These are phyloP conservation scores for Endomychus coccineus DNA, from an alignment of 2,888 invertebrate species.

Conservation along the genomic window DNA sequence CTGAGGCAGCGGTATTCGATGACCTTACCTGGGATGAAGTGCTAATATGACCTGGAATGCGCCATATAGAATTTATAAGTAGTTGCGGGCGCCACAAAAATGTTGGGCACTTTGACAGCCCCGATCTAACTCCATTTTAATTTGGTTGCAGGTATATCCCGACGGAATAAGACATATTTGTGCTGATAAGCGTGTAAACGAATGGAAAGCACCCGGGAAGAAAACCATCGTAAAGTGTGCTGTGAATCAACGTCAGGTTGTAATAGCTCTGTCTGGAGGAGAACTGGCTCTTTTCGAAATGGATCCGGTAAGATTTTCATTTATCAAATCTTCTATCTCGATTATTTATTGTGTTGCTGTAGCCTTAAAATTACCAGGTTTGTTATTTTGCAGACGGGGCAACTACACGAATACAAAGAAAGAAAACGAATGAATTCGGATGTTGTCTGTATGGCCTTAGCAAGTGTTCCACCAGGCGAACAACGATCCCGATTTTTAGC, in stretches of 20 bases:
- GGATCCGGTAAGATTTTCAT: conserved; percentile 77
- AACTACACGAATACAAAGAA: conserved; percentile 96
- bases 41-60: too few relatives aligned
- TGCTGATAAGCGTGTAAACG: conserved; percentile 95
- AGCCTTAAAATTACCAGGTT: too few relatives aligned
- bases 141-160: conserved; percentile 82
- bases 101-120: too few relatives aligned
- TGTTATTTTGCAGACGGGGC: conserved; percentile 71
- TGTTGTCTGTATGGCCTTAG: conserved; percentile 97
- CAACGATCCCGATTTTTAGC: conserved; percentile 92
- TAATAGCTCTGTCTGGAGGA: conserved; percentile 94
- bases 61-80: too few relatives aligned
- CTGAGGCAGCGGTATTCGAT: too few relatives aligned
- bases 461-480: conserved; percentile 91
- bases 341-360: not conserved
- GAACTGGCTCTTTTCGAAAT: conserved; percentile 99
- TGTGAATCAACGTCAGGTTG: conserved; percentile 96
- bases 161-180: conserved; percentile 98
- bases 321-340: not conserved
- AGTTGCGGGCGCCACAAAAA: too few relatives aligned
- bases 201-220: conserved; percentile 98
- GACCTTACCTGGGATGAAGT: too few relatives aligned
- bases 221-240: conserved; percentile 96
- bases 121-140: too few relatives aligned
- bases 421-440: conserved; percentile 89